Conservation (phyloP, 1,140 invertebrate species). For the Callitettix versicolor region DNA sequence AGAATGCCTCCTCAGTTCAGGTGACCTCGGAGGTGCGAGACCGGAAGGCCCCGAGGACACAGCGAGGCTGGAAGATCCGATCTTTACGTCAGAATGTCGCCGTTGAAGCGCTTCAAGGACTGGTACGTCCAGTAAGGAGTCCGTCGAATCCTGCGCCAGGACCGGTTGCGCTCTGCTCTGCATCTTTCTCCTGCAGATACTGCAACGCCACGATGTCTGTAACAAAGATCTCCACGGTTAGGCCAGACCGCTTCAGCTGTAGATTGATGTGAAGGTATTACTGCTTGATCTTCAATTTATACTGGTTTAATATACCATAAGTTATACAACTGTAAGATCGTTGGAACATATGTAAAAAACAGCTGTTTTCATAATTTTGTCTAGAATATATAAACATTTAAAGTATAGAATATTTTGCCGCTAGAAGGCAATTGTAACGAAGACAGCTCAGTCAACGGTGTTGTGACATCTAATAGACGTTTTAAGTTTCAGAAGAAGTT, state of each 20-base stretch:
- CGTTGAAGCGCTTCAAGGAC: constrained; percentile 60
- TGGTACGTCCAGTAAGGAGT: constrained; percentile 66
- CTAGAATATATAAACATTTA: no score
- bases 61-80: constrained; percentile 41
- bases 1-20: constrained; percentile 65
- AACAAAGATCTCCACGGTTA: constrained; percentile 4
- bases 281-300: no score
- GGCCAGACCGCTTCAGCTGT: neutral
- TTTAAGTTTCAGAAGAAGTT: no score
- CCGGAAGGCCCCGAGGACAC: constrained; percentile 38
- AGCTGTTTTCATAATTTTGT: no score
- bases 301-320: no score
- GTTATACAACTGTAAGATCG: no score
- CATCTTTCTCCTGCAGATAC: constrained; percentile 66
- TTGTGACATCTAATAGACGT: no score
- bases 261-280: neutral
- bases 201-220: constrained; percentile 66
- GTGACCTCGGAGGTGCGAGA: constrained; percentile 63
- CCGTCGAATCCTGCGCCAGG: constrained; percentile 59
- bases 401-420: no score
- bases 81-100: constrained; percentile 65
- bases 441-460: no score
- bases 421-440: no score
- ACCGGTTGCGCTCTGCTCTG: constrained; percentile 56
- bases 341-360: no score